A percentile compares a stretch with the other conserved stretches of the same genome.
Evolutionary conservation across 2,113 vertebrate species (phyloP).

Genomic region (Etheostoma cragini): DNA sequence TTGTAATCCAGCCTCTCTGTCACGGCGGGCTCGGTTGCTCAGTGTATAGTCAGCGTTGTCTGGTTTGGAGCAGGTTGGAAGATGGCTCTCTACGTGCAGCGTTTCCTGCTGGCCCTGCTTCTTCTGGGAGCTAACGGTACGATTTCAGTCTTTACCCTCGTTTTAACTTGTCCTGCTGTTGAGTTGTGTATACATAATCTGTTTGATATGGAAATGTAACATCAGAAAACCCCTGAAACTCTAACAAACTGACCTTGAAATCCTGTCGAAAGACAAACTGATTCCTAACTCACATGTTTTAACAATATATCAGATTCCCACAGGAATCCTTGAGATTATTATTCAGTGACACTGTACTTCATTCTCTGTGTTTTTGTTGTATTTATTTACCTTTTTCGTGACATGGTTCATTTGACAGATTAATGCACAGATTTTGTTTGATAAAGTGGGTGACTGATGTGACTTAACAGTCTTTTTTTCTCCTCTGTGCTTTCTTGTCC

Average conservation of each 20-base stretch:
- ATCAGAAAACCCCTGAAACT: not conserved
- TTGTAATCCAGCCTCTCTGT: conserved; percentile 79
- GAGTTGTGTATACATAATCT: not conserved
- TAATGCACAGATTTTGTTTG: conserved; percentile 40
- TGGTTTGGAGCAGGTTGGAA: conserved; percentile 64
- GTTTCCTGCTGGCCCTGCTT: conserved; percentile 85
- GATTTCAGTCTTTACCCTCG: conserved; percentile 48
- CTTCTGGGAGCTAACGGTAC: conserved; percentile 90
- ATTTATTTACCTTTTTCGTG: conserved; percentile 14
- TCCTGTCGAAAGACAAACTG: not conserved
- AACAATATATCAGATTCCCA: conserved; percentile 3
- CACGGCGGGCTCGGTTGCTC: conserved; percentile 59
- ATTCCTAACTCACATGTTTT: not conserved
- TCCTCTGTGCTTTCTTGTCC: conserved; percentile 28
- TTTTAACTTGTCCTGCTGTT: not conserved
- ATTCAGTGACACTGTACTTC: not conserved
- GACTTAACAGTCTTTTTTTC: conserved; percentile 33
- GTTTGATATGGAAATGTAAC: not conserved
- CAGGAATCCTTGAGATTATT: not conserved
- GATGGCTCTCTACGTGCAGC: conserved; percentile 83
- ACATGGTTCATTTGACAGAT: conserved; percentile 20
- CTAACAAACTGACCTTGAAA: no score
- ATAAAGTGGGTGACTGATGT: conserved; percentile 13
- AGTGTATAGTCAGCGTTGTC: conserved; percentile 45
- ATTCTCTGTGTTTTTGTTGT: conserved; percentile 3